Conservation (phyloP, 2,113 vertebrate species). For the Acrocephalus kingi region DNA sequence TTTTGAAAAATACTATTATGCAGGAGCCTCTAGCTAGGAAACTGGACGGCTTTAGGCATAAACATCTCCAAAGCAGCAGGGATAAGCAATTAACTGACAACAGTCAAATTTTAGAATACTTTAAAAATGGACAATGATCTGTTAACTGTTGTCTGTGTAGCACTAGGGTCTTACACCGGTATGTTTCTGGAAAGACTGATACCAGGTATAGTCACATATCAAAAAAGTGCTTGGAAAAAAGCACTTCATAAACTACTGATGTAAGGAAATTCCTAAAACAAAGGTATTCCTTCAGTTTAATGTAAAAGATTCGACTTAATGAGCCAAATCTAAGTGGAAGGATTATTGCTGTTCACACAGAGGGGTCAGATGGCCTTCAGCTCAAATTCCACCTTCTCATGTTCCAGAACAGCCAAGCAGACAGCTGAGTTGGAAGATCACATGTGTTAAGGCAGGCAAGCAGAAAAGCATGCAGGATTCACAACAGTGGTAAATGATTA, state of each 20-base stretch:
- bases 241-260: background rate
- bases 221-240: background rate
- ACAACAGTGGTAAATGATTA: background rate
- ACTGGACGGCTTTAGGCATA: background rate
- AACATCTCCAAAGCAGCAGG: background rate
- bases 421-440: background rate
- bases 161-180: background rate
- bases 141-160: background rate
- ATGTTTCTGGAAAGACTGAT: background rate
- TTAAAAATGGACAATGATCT: background rate
- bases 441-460: background rate
- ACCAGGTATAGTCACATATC: background rate
- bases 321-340: background rate
- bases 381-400: slow-evolving; percentile 6
- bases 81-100: background rate
- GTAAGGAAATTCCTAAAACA: background rate
- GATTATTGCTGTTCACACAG: background rate
- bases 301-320: background rate
- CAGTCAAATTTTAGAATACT: background rate
- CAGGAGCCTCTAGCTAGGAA: background rate
- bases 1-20: background rate
- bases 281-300: background rate
- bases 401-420: background rate
- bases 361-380: background rate
- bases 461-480: slow-evolving; percentile 31